Evolutionary conservation across 2,797 vertebrate species (phyloP).

Genomic region (Enteromius viviparus): DNA sequence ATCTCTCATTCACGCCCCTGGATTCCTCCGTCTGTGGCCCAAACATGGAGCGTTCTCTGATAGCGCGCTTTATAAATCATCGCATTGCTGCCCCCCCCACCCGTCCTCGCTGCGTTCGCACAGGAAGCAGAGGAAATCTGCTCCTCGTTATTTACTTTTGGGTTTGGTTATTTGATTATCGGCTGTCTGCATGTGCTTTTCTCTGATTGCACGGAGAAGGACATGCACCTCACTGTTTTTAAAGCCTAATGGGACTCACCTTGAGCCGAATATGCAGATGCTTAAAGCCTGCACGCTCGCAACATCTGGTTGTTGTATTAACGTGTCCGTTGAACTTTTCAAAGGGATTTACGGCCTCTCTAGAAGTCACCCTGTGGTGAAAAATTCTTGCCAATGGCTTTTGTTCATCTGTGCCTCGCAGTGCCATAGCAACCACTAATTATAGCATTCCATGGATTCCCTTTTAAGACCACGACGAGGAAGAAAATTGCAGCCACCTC

Average conservation of each 20-base stretch:
- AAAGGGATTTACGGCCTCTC: slow-evolving; percentile 66
- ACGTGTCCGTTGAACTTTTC: slow-evolving; percentile 69
- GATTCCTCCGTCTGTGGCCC: slow-evolving; percentile 52
- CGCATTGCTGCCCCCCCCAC: slow-evolving; percentile 49
- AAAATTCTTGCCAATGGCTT: slow-evolving; percentile 62
- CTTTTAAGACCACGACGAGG: slow-evolving; percentile 58
- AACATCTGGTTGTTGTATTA: slow-evolving; percentile 68
- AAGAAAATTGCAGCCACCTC: slow-evolving; percentile 50
- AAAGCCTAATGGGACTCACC: slow-evolving; percentile 52
- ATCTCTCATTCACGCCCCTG: slow-evolving; percentile 35
- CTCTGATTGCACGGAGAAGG: slow-evolving; percentile 43
- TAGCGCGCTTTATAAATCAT: slow-evolving; percentile 61
- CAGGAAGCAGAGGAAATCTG: slow-evolving; percentile 59
- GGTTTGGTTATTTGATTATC: slow-evolving; percentile 54
- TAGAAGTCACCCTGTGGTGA: slow-evolving; percentile 57
- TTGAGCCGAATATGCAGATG: slow-evolving; percentile 55
- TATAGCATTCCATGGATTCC: slow-evolving; percentile 69
- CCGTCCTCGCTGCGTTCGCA: slow-evolving; percentile 43
- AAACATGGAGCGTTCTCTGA: slow-evolving; percentile 59
- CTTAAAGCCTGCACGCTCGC: slow-evolving; percentile 53
- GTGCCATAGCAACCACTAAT: slow-evolving; percentile 66
- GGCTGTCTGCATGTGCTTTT: slow-evolving; percentile 27
- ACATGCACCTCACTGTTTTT: slow-evolving; percentile 17
- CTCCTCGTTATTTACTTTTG: slow-evolving; percentile 64
- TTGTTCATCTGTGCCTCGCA: slow-evolving; percentile 63